A percentile compares a stretch with the other conserved stretches of the same genome.
These are phyloP conservation scores for Malthinus flaveolus DNA, from an alignment of 2,888 invertebrate species.

Conservation along the genomic window DNA sequence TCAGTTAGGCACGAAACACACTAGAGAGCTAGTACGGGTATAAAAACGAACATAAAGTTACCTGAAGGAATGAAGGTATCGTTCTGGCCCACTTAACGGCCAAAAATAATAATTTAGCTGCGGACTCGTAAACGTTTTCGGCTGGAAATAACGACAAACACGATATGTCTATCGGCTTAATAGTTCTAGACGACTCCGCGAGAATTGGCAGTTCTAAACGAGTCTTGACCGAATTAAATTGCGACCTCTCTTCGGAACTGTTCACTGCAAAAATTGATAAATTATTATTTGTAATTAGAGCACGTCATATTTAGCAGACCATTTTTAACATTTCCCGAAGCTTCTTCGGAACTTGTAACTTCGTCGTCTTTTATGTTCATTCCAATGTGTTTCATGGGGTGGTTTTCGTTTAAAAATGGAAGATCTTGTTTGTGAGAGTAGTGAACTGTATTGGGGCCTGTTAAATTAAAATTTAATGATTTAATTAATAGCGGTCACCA, in stretches of 20 bases:
- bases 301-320: neutral
- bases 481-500: no score
- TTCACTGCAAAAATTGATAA: constrained; percentile 1
- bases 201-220: constrained; percentile 46
- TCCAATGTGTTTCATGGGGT: constrained; percentile 15
- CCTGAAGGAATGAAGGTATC: constrained; percentile 74
- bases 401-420: constrained; percentile 12
- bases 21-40: no score
- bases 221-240: constrained; percentile 7
- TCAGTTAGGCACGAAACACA: neutral
- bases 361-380: constrained; percentile 67
- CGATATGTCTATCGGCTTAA: constrained; percentile 47
- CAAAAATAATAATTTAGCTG: constrained; percentile 75
- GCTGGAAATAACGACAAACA: constrained; percentile 59
- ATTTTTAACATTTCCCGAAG: constrained; percentile 44
- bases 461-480: neutral
- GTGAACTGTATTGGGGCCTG: constrained; percentile 10
- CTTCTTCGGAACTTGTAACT: constrained; percentile 76
- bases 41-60: no score
- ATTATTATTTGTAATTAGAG: neutral
- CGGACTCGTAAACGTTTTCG: constrained; percentile 69
- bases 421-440: constrained; percentile 23
- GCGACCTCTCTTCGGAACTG: constrained; percentile 1
- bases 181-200: constrained; percentile 36
- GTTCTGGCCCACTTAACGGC: constrained; percentile 81